Evolutionary conservation across 2,888 invertebrate species (phyloP).

Genomic region (Microctonus aethiopoides): DNA sequence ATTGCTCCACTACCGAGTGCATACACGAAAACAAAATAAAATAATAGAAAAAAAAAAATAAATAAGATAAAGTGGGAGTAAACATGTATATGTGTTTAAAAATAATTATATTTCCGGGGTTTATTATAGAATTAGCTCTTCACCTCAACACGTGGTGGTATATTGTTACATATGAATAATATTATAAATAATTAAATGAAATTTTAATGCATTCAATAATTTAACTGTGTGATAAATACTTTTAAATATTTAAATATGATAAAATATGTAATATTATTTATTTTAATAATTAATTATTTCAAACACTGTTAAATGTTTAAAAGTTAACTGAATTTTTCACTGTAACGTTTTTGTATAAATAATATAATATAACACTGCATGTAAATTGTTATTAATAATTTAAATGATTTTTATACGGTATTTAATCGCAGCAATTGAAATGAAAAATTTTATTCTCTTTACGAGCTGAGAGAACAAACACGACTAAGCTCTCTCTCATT

Average conservation of each 20-base stretch:
- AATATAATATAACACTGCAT: neutral
- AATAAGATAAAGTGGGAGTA: neutral
- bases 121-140: neutral
- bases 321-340: too few relatives aligned
- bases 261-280: too few relatives aligned
- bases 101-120: neutral
- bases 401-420: too few relatives aligned
- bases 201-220: too few relatives aligned
- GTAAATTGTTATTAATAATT: too few relatives aligned
- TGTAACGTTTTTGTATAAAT: too few relatives aligned
- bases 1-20: neutral
- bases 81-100: neutral
- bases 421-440: neutral
- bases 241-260: too few relatives aligned
- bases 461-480: neutral
- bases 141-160: neutral
- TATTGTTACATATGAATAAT: neutral
- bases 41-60: neutral
- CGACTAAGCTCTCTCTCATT: too few relatives aligned
- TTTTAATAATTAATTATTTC: neutral
- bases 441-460: conserved; percentile 1
- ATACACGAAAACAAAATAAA: neutral
- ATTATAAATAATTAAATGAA: neutral
- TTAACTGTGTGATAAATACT: too few relatives aligned
- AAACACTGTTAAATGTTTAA: too few relatives aligned